Evolutionary conservation across 2,888 invertebrate genomes (phyloP), one percentile per base, ranked within the genome.

Genomic region (Maniola hyperantus): DNA sequence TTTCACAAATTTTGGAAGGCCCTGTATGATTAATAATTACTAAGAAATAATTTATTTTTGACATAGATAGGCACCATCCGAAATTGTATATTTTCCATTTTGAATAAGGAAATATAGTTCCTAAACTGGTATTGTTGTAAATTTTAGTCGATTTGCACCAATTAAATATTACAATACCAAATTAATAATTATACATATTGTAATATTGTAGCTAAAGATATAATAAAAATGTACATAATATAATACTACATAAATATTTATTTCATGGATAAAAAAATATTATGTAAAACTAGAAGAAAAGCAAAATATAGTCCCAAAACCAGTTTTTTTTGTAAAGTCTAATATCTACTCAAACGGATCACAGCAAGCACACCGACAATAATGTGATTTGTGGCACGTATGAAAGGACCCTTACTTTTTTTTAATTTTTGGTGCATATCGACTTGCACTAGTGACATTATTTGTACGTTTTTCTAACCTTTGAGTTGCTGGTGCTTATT

Each of bases 71-170:
- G n/a, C n/a, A n/a, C n/a, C n/a, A n/a, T n/a, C n/a, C n/a, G n/a
- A n/a, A n/a, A n/a, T n/a, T 58, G 51, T 66, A 50, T 64, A 33
- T 67, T 62, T 72, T 59, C 58, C 53, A 70, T 67, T 68, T 15
- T 66, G 61, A 70, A 63, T 69, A 63, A 70, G 74, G 65, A 72
- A 64, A 67, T 71, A 73, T 72, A 74, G 74, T 74, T 74, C 74
- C 74, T 74, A 73, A 72, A 64, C 58, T 68, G 71, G 54, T 65
- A 65, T 68, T 55, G 60, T 44, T 68, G 62, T 71, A 67, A 54
- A 64, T 68, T 67, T 68, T 66, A 51, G 67, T 69, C 69, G 70
- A 69, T 70, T 65, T 66, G 69, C 68, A 66, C 68, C 64, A 63
- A 58, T 66, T 58, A n/a, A 33, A 50, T 48, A 55, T 64, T 13